Conservation (phyloP, 2,797 vertebrate genomes). For the Miichthys miiuy region DNA sequence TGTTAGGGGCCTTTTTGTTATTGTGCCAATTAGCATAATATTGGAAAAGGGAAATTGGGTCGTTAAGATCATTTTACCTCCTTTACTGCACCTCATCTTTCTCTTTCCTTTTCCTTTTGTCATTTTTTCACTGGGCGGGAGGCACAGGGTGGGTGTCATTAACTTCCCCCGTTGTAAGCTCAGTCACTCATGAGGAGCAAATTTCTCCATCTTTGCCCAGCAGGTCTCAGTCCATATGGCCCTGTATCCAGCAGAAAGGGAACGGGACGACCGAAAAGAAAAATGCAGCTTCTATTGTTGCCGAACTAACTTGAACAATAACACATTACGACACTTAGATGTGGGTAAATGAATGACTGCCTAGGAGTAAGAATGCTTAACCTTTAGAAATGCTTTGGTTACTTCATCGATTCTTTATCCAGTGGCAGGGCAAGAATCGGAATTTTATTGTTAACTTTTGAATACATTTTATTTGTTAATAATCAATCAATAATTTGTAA, state of each 20-base stretch:
- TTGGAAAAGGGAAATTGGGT: constrained; percentile 59
- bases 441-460: background rate
- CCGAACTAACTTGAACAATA: constrained; percentile 68
- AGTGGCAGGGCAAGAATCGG: constrained; percentile 7
- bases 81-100: constrained; percentile 27
- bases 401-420: constrained; percentile 49
- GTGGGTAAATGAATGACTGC: constrained; percentile 65
- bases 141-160: constrained; percentile 43
- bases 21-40: constrained; percentile 54
- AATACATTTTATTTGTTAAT: background rate
- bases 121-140: constrained; percentile 34
- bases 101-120: constrained; percentile 21
- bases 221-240: constrained; percentile 60
- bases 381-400: constrained; percentile 67
- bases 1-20: constrained; percentile 40
- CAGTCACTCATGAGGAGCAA: constrained; percentile 67
- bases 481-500: background rate
- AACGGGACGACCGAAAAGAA: constrained; percentile 63
- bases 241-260: constrained; percentile 61
- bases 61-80: constrained; percentile 10
- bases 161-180: constrained; percentile 59
- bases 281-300: constrained; percentile 72
- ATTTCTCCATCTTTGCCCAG: constrained; percentile 70
- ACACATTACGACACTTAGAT: constrained; percentile 66
- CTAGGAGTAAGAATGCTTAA: constrained; percentile 64